phyloP scores from a whole-genome alignment of 2,888 invertebrate genomes.

The Lepidocyrtinus sp. region DNA sequence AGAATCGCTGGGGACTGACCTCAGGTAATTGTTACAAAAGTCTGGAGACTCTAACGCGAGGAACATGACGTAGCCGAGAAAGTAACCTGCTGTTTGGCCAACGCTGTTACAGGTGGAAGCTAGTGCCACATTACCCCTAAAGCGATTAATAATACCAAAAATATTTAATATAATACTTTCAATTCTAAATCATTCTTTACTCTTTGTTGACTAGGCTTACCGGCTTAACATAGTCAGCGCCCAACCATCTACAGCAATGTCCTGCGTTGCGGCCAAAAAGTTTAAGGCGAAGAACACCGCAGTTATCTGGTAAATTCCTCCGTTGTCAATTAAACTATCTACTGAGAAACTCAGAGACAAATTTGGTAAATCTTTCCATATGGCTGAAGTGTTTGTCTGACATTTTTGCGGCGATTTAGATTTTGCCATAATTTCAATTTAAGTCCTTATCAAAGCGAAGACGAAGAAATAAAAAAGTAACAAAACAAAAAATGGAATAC shows the following conservation, averaged over 20 bases:
- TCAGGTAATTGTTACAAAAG: conserved; percentile 94
- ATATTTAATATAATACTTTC: conserved; percentile 25
- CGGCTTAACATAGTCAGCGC: conserved; percentile 98
- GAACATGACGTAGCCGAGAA: conserved; percentile 96
- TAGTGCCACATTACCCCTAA: conserved; percentile 93
- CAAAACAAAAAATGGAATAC: too few species aligned
- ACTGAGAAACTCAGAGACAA: conserved; percentile 88
- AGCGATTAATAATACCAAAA: conserved; percentile 71
- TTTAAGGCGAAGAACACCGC: conserved; percentile 91
- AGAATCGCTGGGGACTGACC: conserved; percentile 78
- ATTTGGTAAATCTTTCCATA: conserved; percentile 82
- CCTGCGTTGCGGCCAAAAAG: conserved; percentile 98
- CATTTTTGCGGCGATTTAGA: background rate
- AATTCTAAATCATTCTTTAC: background rate
- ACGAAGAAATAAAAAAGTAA: too few species aligned
- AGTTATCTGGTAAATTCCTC: conserved; percentile 77
- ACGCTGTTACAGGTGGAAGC: conserved; percentile 99
- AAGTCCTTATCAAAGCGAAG: too few species aligned
- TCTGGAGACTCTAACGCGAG: conserved; percentile 95
- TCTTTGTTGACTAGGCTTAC: conserved; percentile 73
- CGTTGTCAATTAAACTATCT: conserved; percentile 81
- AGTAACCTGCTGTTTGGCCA: conserved; percentile 98
- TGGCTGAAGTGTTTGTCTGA: conserved; percentile 15
- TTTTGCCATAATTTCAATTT: background rate
- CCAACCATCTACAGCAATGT: conserved; percentile 99